Evolutionary conservation across 35 echinoderm and acorn worm genomes (phyloP).

Genomic region (Heliocidaris erythrogramma): DNA sequence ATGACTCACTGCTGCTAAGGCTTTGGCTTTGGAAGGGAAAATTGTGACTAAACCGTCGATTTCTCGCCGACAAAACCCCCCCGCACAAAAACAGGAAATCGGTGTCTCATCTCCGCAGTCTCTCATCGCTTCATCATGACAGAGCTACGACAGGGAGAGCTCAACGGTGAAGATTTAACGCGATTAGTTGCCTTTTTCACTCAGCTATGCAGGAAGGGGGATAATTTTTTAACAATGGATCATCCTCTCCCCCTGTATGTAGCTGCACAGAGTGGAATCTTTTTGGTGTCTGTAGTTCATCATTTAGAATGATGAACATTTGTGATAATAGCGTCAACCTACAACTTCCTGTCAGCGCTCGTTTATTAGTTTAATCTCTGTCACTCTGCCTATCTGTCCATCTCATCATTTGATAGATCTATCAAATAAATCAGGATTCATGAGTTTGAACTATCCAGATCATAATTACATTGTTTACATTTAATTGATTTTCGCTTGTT

Average conservation of each 20-base stretch:
- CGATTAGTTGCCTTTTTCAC: conserved; percentile 15
- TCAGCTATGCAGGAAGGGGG: conserved; percentile 25
- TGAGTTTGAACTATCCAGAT: no score
- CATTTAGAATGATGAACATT: not conserved
- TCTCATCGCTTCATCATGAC: conserved; percentile 3
- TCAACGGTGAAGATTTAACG: conserved; percentile 17
- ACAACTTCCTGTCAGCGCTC: not conserved
- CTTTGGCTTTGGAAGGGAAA: not conserved
- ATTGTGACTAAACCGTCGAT: conserved; percentile 39
- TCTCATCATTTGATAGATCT: no score
- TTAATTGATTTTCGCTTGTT: no score
- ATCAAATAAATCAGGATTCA: no score
- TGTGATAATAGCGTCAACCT: not conserved
- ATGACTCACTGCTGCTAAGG: conserved; percentile 20
- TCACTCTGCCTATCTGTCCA: no score
- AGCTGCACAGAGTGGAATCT: not conserved
- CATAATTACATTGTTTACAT: no score
- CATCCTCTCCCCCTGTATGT: not conserved
- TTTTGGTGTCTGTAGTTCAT: not conserved
- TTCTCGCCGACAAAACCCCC: conserved; percentile 28
- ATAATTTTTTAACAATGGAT: not conserved
- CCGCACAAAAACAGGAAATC: conserved; percentile 20
- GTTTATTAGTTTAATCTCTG: no score
- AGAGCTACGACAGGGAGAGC: not conserved
- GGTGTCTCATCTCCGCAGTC: conserved; percentile 30